These are phyloP conservation scores for Andrena marginata DNA, from an alignment of 2,888 invertebrate species.

Conservation along the genomic window DNA sequence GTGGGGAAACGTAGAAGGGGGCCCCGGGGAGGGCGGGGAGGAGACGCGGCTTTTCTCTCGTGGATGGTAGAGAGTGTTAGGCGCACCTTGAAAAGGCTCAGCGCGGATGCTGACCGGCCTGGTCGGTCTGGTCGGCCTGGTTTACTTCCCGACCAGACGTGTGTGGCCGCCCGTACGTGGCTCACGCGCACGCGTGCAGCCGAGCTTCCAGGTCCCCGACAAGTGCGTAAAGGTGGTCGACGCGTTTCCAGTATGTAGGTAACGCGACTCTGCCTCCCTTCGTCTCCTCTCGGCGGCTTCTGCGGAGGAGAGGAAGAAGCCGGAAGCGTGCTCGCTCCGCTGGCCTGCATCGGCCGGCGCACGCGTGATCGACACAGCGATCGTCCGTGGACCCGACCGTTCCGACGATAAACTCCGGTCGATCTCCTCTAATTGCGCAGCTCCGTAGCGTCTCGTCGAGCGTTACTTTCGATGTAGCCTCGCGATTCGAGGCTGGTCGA, in stretches of 20 bases:
- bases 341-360: conserved; percentile 77
- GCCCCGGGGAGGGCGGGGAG: conserved; percentile 6
- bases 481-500: conserved; percentile 18
- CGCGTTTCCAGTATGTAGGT: conserved; percentile 76
- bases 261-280: conserved; percentile 67
- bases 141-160: conserved; percentile 65
- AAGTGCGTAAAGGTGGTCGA: conserved; percentile 78
- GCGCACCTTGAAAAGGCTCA: conserved; percentile 76
- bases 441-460: background rate
- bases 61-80: conserved; percentile 82
- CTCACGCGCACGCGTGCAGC: conserved; percentile 54
- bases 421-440: conserved; percentile 11
- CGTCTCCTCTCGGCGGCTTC: conserved; percentile 36
- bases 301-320: conserved; percentile 43
- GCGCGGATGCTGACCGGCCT: conserved; percentile 82
- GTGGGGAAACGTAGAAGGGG: background rate
- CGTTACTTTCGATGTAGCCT: conserved; percentile 56
- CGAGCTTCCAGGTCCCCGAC: conserved; percentile 45
- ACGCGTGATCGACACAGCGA: conserved; percentile 29
- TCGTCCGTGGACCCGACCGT: background rate
- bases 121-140: conserved; percentile 79
- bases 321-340: conserved; percentile 71
- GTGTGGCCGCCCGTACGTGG: conserved; percentile 42
- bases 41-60: conserved; percentile 73
- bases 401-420: background rate